Base-by-base conservation (phyloP, 1,140 invertebrate species). In the Orius insidiosus region DNA sequence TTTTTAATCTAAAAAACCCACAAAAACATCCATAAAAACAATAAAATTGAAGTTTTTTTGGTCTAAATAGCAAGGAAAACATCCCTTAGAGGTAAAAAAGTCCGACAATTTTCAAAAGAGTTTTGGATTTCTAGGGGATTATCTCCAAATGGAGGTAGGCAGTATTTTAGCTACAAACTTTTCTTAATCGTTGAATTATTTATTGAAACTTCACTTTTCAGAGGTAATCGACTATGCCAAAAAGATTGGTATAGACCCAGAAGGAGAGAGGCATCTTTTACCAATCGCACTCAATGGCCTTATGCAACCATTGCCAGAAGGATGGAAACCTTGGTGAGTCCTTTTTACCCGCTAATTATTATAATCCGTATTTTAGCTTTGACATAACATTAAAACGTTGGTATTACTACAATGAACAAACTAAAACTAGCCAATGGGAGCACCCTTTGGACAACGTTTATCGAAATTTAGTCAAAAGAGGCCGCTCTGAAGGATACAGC, bases 311-410 rank as follows among this genome's bases (percentile, higher is more conserved):
- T 62, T 94, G 52, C 89, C 89, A 34, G 61, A 75, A 49, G 76
- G 80, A 49, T 94, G 89, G 89, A 82, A 78, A 63, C 86, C 87
- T 49, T 85, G 78, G 81, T 86, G n/a, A n/a, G n/a, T n/a, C n/a
- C n/a, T n/a, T n/a, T n/a, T n/a, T n/a, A n/a, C n/a, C n/a, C n/a
- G n/a, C n/a, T n/a, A n/a, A n/a, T n/a, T n/a, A n/a, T n/a, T n/a
- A n/a, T n/a, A n/a, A n/a, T n/a, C 5, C n/a, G 39, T 18, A n/a
- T 58, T 57, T 13, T 59, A 81, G 82, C 55, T 79, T 71, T 60
- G 76, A 84, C 62, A 74, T 78, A 41, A 70, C 75, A 55, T 66
- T 72, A 31, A 70, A 78, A 60, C 70, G 72, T 47, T 79, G 76
- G 55, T 92, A 89, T 61, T 94, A 92, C 60, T 89, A 83, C 57